A percentile compares a stretch with the other conserved stretches of the same genome.
These are phyloP conservation scores for Pampusana beccarii DNA, from an alignment of 2,113 vertebrate species.

Conservation along the genomic window DNA sequence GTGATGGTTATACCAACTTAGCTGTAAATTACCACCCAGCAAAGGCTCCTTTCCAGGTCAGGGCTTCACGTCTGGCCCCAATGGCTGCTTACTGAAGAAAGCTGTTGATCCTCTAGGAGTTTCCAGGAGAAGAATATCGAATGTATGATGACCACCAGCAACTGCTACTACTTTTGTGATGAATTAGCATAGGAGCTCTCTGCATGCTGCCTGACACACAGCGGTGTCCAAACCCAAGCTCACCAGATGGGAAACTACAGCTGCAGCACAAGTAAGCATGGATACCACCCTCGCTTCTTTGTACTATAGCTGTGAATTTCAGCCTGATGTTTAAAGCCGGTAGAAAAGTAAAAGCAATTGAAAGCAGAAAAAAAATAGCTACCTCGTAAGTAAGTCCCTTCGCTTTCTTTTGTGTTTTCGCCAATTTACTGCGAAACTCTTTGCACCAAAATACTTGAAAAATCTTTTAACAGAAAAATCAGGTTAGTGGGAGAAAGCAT, in stretches of 20 bases:
- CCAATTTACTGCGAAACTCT: background rate
- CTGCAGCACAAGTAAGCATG: background rate
- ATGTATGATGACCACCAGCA: background rate
- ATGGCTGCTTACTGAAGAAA: background rate
- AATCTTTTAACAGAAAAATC: background rate
- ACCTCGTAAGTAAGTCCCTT: background rate
- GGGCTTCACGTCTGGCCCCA: background rate
- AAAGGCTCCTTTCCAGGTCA: background rate
- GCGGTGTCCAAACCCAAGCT: background rate
- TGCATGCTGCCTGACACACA: background rate
- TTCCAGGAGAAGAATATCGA: background rate
- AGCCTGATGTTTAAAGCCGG: background rate
- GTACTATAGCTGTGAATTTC: background rate
- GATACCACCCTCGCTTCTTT: background rate
- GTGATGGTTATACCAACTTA: background rate
- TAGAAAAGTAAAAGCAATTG: background rate
- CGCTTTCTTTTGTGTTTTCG: background rate
- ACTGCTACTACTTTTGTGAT: background rate
- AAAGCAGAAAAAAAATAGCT: background rate
- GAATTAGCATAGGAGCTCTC: background rate
- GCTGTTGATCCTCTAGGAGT: background rate
- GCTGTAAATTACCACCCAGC: background rate
- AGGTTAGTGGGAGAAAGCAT: background rate
- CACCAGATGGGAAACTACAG: rapidly evolving
- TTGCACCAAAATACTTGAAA: background rate